A percentile compares a stretch with the other conserved stretches of the same genome.
phyloP scores from a whole-genome alignment of 1,140 invertebrate species.

The Akabosia matsudoensis region DNA sequence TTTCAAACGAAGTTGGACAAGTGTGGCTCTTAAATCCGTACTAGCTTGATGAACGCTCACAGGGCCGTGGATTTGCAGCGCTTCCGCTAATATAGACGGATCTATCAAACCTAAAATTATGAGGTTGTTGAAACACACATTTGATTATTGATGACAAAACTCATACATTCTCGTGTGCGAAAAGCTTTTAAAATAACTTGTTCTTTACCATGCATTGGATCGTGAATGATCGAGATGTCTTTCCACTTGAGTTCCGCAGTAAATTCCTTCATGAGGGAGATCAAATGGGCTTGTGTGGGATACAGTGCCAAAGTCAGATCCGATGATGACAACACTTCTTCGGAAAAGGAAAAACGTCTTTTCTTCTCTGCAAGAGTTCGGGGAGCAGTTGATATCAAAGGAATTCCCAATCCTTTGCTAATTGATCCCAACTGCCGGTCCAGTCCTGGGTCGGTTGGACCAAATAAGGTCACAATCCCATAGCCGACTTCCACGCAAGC shows the following conservation, averaged over 20 bases:
- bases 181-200: neutral
- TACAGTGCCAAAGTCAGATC: conserved; percentile 41
- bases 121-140: too few relatives aligned
- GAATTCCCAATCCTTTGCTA: conserved; percentile 41
- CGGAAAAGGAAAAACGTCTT: neutral
- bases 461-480: conserved; percentile 43
- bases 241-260: conserved; percentile 43
- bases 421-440: conserved; percentile 42
- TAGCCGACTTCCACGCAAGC: conserved; percentile 43
- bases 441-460: conserved; percentile 40
- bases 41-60: conserved; percentile 41
- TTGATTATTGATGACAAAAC: neutral
- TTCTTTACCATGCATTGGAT: conserved; percentile 42
- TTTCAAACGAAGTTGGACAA: conserved; percentile 43
- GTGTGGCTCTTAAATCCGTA: conserved; percentile 42
- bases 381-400: conserved; percentile 43
- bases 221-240: conserved; percentile 45
- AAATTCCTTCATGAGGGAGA: conserved; percentile 40
- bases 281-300: conserved; percentile 42
- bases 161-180: neutral
- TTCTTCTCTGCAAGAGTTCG: conserved; percentile 10
- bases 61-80: conserved; percentile 40
- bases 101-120: conserved; percentile 42
- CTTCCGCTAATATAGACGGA: conserved; percentile 42
- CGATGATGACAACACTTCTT: neutral